Conservation (phyloP, 1,140 invertebrate genomes). For the Ctenoplectra terminalis region DNA sequence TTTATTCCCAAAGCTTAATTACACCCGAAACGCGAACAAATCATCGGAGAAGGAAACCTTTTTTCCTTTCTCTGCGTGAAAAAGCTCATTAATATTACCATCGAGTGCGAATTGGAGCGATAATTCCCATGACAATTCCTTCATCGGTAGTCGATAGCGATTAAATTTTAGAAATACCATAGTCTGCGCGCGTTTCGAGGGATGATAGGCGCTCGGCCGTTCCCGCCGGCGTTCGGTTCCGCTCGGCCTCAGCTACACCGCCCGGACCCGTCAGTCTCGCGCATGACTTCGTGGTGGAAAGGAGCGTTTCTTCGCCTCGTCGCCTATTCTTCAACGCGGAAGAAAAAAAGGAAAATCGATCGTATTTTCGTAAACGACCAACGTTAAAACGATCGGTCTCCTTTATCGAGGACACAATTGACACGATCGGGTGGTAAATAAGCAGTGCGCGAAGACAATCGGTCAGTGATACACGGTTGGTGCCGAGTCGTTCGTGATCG, state of each 20-base stretch:
- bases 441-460: slow-evolving; percentile 38
- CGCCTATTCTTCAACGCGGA: slow-evolving; percentile 32
- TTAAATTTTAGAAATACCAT: slow-evolving; percentile 46
- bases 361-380: slow-evolving; percentile 23
- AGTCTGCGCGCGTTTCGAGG: slow-evolving; percentile 16
- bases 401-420: neutral
- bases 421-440: neutral
- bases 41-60: neutral
- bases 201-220: slow-evolving; percentile 61
- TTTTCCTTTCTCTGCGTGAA: no score
- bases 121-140: slow-evolving; percentile 5
- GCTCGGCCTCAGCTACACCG: slow-evolving; percentile 70
- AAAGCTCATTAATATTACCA: neutral
- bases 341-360: slow-evolving; percentile 64
- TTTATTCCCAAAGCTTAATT: neutral
- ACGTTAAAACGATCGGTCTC: neutral
- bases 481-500: slow-evolving; percentile 62
- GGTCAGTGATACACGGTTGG: slow-evolving; percentile 27
- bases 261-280: slow-evolving; percentile 73
- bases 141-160: slow-evolving; percentile 29
- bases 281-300: slow-evolving; percentile 59
- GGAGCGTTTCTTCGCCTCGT: slow-evolving; percentile 39
- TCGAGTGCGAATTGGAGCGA: neutral
- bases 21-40: neutral
- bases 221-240: slow-evolving; percentile 59